Conservation (phyloP, 2,113 vertebrate genomes). For the Proteles cristata region DNA sequence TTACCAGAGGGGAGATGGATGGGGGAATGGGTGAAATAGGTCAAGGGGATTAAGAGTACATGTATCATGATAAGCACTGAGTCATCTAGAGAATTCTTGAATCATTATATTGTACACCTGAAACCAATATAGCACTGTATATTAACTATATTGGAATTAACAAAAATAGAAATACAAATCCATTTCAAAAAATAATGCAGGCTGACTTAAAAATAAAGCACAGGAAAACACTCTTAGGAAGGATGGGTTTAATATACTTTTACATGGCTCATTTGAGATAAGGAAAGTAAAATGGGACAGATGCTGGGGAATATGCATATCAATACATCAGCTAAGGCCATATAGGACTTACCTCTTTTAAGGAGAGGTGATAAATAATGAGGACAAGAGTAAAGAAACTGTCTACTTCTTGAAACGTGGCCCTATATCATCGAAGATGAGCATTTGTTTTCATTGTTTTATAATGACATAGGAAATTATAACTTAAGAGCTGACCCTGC, state of each 20-base stretch:
- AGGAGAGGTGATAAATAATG: background rate
- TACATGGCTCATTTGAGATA: background rate
- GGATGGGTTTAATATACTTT: background rate
- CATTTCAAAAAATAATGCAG: background rate
- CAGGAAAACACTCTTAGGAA: background rate
- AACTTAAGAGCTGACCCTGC: background rate
- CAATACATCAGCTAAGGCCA: background rate
- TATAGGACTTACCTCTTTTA: background rate
- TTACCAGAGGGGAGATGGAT: too few species aligned
- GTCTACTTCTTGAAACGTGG: background rate
- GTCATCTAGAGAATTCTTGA: background rate
- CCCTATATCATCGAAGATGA: background rate
- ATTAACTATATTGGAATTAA: background rate
- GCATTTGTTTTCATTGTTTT: background rate
- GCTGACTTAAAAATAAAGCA: background rate
- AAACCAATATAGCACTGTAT: background rate
- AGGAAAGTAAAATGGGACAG: background rate
- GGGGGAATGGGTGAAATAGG: background rate
- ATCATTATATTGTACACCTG: background rate
- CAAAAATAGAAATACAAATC: background rate
- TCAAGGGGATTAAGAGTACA: background rate
- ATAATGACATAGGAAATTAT: background rate
- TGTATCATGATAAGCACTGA: background rate
- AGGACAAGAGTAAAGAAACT: background rate
- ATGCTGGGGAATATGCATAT: background rate